Percentiles rank a stretch among this genome's conserved stretches.
Evolutionary conservation across 2,113 vertebrate genomes (phyloP).

Genomic region (Herpetotheres cachinnans): DNA sequence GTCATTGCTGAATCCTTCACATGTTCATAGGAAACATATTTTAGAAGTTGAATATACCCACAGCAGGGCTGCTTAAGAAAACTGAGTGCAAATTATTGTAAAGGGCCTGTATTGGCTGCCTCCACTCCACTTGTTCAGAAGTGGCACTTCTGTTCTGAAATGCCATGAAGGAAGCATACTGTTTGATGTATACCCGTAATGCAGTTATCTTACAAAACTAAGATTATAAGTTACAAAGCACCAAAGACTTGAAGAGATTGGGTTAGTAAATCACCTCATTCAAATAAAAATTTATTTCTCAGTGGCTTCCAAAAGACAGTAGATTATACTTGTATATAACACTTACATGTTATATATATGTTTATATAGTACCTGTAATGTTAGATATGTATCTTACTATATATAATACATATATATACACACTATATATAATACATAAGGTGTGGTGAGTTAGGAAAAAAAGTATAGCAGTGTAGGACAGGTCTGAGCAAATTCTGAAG

Average conservation of each 20-base stretch:
- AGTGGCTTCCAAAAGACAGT: neutral
- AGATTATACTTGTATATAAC: neutral
- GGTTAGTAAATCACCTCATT: neutral
- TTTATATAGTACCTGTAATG: neutral
- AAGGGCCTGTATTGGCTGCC: constrained; percentile 14
- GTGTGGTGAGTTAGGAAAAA: neutral
- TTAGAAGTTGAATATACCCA: neutral
- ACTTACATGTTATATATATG: neutral
- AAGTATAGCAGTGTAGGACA: neutral
- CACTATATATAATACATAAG: neutral
- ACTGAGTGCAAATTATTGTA: constrained; percentile 6
- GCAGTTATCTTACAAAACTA: neutral
- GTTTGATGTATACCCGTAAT: neutral
- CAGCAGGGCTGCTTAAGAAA: neutral
- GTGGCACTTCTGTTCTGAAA: neutral
- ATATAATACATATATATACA: neutral
- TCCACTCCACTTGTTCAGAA: neutral
- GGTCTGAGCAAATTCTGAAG: constrained; percentile 14
- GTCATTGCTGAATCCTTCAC: neutral
- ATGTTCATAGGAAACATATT: neutral
- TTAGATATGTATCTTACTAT: neutral
- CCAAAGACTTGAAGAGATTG: neutral
- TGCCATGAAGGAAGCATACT: neutral
- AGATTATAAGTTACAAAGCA: neutral
- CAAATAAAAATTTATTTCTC: neutral